Conservation (phyloP, 2,888 invertebrate genomes). For the Amblyteles armatorius region DNA sequence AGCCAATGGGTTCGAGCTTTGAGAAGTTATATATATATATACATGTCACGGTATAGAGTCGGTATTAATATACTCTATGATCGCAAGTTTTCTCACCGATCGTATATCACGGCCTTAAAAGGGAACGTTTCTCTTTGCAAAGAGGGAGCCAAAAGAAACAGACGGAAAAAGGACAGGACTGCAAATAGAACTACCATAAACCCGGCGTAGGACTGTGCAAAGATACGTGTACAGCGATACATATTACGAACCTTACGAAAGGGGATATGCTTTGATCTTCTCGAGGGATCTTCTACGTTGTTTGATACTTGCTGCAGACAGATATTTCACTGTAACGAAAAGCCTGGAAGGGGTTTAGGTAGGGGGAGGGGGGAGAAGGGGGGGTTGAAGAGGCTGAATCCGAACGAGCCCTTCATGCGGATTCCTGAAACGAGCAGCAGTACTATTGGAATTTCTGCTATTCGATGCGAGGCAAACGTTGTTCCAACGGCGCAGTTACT, state of each 20-base stretch:
- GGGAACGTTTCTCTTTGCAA: neutral
- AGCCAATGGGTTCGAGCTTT: conserved; percentile 53
- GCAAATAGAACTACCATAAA: conserved; percentile 5
- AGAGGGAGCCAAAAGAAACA: conserved; percentile 8
- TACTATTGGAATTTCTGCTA: conserved; percentile 57
- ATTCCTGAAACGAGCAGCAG: conserved; percentile 38
- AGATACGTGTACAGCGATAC: conserved; percentile 6
- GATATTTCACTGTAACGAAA: conserved; percentile 3
- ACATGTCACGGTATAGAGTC: neutral
- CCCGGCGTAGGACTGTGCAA: neutral
- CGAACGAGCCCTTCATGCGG: conserved; percentile 20
- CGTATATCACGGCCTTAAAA: conserved; percentile 18
- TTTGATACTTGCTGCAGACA: conserved; percentile 51
- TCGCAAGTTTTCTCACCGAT: conserved; percentile 22
- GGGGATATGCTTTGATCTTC: conserved; percentile 56
- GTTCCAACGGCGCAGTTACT: conserved; percentile 1
- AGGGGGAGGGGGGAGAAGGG: too few species aligned
- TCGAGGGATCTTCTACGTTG: conserved; percentile 39
- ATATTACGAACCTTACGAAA: conserved; percentile 41
- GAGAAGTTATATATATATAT: conserved; percentile 24
- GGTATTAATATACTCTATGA: conserved; percentile 41
- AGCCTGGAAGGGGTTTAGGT: neutral
- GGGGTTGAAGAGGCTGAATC: conserved; percentile 37
- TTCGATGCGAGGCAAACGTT: conserved; percentile 32
- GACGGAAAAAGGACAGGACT: neutral